Evolutionary conservation across 2,797 vertebrate species (phyloP), one percentile per base, ranked within the genome.

Genomic region (Potorous gilbertii): DNA sequence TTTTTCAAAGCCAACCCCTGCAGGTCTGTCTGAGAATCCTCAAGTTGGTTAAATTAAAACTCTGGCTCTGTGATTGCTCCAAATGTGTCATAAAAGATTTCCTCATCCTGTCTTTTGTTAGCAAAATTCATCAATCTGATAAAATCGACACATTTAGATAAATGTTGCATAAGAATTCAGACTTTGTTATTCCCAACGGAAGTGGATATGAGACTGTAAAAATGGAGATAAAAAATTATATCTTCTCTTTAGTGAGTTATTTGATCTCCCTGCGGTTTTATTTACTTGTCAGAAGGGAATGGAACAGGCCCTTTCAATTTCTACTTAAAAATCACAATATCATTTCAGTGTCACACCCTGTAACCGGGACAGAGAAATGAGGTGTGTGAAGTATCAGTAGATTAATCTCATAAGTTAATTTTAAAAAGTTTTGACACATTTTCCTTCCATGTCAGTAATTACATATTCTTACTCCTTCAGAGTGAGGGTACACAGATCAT

Each of bases 101-200:
- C 94, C 95, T 97, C 94, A 96, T 52, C 57, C 93, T 96, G 96
- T 96, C 92, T 97, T 97, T 98, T 98, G 96, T 98, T 98, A 97
- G 96, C 97, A 94, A 96, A 97, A 97, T 98, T 98, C 94, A 96
- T 97, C 97, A 96, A 97, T 95, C 96, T 29, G 98, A 98, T 98
- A 97, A 97, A 97, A 97, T 98, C 97, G 97, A 97, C 97, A 97
- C 95, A 96, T 97, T 96, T 96, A 96, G 96, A 98, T 97, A 95
- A 96, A 94, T 96, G 96, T 96, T 97, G 96, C 97, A 89, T 97
- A 97, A 98, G 97, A 97, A 97, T 97, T 97, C 97, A 97, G 97
- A 96, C 95, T 96, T 95, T 66, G 97, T 94, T 98, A 98, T 96
- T 97, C 95, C 95, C 91, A 92, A 34, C 56, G 90, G 94, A 95